Base-by-base conservation (phyloP, 2,797 vertebrate species). In the Sebastiscus albofasciatus region DNA sequence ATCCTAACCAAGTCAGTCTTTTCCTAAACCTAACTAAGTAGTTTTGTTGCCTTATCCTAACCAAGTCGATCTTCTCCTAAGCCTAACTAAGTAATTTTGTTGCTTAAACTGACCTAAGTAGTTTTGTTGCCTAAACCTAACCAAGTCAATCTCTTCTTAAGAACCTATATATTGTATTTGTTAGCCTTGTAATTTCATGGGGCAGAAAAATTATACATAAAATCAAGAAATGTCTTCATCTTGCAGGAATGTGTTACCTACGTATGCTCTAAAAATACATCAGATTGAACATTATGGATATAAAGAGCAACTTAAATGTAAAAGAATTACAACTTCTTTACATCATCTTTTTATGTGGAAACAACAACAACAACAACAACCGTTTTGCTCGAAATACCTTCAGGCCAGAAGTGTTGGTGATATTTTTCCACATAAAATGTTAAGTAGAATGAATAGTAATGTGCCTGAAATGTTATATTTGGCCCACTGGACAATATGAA, bases 381-480 rank as follows among this genome's bases (percentile, higher is more conserved):
- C 0, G 8, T 64, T 77, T 54, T 54, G 26, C 6, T 69, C 3
- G 0, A 65, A 65, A 74, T 39, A 11, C 61, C 27, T 24, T 72
- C 7, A 62, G 39, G 39, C 52, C 56, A 72, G 22, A 64, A 72
- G n/a, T 64, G 20, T 29, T 46, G 29, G 9, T 56, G 22, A 18
- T 18, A 54, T 73, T 75, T 82, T 70, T 64, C 65, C 77, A 83
- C 34, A 77, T 71, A 78, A 77, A 75, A 46, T 84, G 42, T 49
- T 12, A 81, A 78, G 36, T 26, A 65, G 2, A 14, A 36, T 31
- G 14, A 75, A 52, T 10, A n/a, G n/a, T 55, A 42, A n/a, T 69
- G 58, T 75, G 12, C 18, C 66, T 59, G 72, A 27, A 20, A 34
- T 61, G 61, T 14, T 58, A 14, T 56, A 34, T 79, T 5, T 64